phyloP scores from a whole-genome alignment of 35 echinoderm and acorn worm genomes.

The Apostichopus californicus region DNA sequence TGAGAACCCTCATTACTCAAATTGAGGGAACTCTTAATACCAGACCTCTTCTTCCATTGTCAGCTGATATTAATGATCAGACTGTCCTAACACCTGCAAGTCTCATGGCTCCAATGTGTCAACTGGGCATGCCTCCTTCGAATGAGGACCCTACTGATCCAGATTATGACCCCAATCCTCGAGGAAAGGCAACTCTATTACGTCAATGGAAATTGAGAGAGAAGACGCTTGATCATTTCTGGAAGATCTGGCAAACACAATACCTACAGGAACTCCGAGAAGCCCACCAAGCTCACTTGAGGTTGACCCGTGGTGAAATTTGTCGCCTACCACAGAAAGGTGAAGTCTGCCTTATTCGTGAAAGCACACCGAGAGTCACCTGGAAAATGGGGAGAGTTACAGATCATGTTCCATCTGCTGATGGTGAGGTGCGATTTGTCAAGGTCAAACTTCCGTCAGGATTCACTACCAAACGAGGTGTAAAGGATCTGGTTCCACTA shows the following conservation, averaged over 20 bases:
- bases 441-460: too few species aligned
- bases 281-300: neutral
- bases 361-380: neutral
- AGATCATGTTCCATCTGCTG: neutral
- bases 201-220: too few species aligned
- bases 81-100: neutral
- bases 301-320: neutral
- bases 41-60: neutral
- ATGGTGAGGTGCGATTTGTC: too few species aligned
- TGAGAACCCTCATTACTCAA: constrained; percentile 10
- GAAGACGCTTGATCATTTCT: too few species aligned
- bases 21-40: constrained; percentile 17
- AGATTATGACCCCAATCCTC: neutral
- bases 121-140: neutral
- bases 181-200: neutral
- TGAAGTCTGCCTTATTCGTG: neutral
- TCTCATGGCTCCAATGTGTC: neutral
- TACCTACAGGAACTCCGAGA: too few species aligned
- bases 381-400: neutral
- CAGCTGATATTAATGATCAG: neutral
- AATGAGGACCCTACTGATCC: neutral
- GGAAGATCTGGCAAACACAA: too few species aligned
- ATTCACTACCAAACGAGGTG: too few species aligned
- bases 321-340: neutral
- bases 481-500: too few species aligned